Evolutionary conservation across 2,888 invertebrate genomes (phyloP), one percentile per base, ranked within the genome.

Genomic region (Brachynemurus nebulosus): DNA sequence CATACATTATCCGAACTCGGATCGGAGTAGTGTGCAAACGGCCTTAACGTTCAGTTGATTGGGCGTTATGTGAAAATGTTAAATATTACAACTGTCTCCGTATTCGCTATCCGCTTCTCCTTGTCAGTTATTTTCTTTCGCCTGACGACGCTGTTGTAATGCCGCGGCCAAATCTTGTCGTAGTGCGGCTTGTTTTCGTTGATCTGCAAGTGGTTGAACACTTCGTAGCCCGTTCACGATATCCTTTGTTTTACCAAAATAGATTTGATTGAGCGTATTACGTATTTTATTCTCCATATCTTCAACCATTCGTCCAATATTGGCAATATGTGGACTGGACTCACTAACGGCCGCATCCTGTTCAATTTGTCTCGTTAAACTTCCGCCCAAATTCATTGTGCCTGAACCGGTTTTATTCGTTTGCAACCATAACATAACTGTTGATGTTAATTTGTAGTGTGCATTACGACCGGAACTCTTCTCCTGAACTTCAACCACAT

Each of bases 201-300:
- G 82, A 63, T 92, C 89, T 39, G 86, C 82, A 45, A 93, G 68
- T 7, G 88, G 81, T 58, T 86, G 83, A 52, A 89, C 81, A 36
- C 76, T 76, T 42, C 92, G 75, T 54, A 97, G 71, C 9, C 93
- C 91, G 62, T 93, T 93, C 47, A 97, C 93, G 59, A 97, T 96
- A 66, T 96, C 95, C 67, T 89, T 92, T 42, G 97, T 98, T 69
- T 98, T 98, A 61, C 96, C 93, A 69, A 98, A 98, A 68, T 98
- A 98, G 56, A 98, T 97, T 66, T 96, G 95, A 62, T 97, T 97
- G 55, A 98, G 74, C 4, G 95, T 96, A 65, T 90, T 91, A 54
- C 98, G 79, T 61, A 98, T 98, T 73, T 97, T 98, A 65, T 97
- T 98, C 64, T 98, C 98, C 92, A 97, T 97, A 57, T 98, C 97